A percentile compares a stretch with the other conserved stretches of the same genome.
Conservation (phyloP, 2,888 invertebrate species). For the Cepaea hortensis region DNA sequence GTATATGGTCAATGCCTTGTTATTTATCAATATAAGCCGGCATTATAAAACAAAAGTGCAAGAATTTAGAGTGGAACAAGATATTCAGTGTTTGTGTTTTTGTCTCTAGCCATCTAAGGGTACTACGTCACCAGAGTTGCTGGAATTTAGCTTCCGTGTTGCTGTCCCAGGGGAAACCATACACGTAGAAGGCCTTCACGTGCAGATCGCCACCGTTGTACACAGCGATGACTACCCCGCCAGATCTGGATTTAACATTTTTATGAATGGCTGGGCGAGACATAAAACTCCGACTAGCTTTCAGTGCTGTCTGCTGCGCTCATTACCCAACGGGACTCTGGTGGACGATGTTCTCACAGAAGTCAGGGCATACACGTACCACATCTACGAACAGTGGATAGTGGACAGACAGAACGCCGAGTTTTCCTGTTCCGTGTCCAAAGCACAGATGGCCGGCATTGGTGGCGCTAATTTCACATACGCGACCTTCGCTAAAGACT, state of each 20-base stretch:
- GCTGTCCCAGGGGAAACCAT: conserved; percentile 24
- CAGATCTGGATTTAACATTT: conserved; percentile 35
- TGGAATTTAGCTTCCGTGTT: not conserved
- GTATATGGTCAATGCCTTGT: too few relatives aligned
- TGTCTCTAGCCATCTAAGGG: not conserved
- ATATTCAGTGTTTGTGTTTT: not conserved
- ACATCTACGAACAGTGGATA: conserved; percentile 38
- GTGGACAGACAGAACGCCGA: conserved; percentile 46
- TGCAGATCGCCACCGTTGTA: conserved; percentile 26
- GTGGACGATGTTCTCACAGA: conserved; percentile 18
- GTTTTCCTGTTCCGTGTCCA: conserved; percentile 41
- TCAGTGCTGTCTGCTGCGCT: conserved; percentile 35
- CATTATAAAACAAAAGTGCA: too few relatives aligned
- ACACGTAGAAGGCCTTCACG: conserved; percentile 21
- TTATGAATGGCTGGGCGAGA: conserved; percentile 45
- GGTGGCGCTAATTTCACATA: conserved; percentile 37
- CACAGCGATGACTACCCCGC: conserved; percentile 22
- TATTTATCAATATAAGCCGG: too few relatives aligned
- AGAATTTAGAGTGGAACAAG: too few relatives aligned
- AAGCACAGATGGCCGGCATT: not conserved
- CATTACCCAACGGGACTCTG: not conserved
- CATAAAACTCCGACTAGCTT: conserved; percentile 18
- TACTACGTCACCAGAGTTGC: too few relatives aligned
- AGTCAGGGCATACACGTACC: conserved; percentile 19
- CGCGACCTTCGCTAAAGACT: conserved; percentile 36